phyloP scores from a whole-genome alignment of 92 coral and sea anemone genomes.

The Virgularia gustaviana region DNA sequence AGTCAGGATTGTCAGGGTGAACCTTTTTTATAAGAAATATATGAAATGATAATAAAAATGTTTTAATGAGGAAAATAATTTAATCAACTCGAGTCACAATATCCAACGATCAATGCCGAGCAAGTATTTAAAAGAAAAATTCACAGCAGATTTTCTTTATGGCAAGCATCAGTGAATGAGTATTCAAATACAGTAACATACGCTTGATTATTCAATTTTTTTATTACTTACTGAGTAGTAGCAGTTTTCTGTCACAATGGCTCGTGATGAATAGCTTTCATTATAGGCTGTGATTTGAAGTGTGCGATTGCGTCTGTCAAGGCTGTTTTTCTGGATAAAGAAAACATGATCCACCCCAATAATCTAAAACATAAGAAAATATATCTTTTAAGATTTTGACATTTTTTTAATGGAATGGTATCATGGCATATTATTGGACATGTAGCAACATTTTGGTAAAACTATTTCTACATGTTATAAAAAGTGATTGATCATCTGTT shows the following conservation, averaged over 20 bases:
- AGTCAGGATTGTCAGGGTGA: constrained; percentile 93
- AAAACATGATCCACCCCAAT: constrained; percentile 94
- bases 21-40: constrained; percentile 48
- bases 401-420: not conserved
- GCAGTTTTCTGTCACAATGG: constrained; percentile 75
- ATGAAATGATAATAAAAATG: not conserved
- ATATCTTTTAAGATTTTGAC: too few species aligned
- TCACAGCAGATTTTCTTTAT: not conserved
- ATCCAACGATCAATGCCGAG: constrained; percentile 2
- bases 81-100: constrained; percentile 18
- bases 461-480: too few species aligned
- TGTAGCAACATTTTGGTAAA: too few species aligned
- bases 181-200: too few species aligned
- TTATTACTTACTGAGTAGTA: constrained; percentile 74
- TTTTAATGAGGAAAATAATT: constrained; percentile 10
- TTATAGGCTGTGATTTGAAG: constrained; percentile 78
- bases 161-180: too few species aligned
- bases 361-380: constrained; percentile 52
- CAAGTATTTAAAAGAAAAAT: constrained; percentile 42
- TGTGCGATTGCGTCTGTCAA: constrained; percentile 78
- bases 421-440: not conserved
- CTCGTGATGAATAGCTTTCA: constrained; percentile 94
- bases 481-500: too few species aligned
- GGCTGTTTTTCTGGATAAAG: constrained; percentile 84
- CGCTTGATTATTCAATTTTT: too few species aligned